Evolutionary conservation across 2,113 vertebrate genomes (phyloP), one percentile per base, ranked within the genome.

Genomic region (Siniperca chuatsi): DNA sequence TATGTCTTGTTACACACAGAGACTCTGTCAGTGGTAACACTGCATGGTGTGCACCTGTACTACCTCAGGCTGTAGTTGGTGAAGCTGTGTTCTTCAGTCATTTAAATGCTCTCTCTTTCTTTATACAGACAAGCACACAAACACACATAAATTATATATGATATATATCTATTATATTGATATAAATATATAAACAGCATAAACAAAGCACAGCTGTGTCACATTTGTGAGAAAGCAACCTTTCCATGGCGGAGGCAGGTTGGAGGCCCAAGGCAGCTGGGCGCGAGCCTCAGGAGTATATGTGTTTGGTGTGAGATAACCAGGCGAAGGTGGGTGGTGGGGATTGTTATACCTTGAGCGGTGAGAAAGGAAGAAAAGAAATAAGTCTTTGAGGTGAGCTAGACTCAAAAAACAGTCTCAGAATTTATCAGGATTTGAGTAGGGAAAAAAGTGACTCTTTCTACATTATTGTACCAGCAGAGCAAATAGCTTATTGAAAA

Each of bases 271-370:
- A 61, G 76, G 90, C 75, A 85, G 62, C 81, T 23, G 77, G 58
- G 72, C n/a, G 69, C 57, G 1, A 81, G 92, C 94, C 92, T 87
- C 67, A 70, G 93, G 93, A 90, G 87, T 55, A 73, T 87, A 87
- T 90, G 92, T 94, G 94, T 91, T 89, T 74, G 82, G 89, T 87
- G 87, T 52, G 90, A 94, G 95, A 94, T 95, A 95, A 95, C 90
- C 87, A 84, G 83, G 82, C 58, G 23, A 82, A 87, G 85, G 87
- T 76, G 85, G 91, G 85, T 85, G 88, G 81, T 60, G 55, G 73
- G 79, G 84, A 85, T 60, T 62, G 86, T 78, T 87, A 66, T 72
- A 89, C 92, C 89, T 90, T 61, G 7, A 90, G 90, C 69, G 7
- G 46, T 58, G 81, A 66, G 44, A 77, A 80, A 76, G 52, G 71